A percentile compares a stretch with the other conserved stretches of the same genome.
Evolutionary conservation across 1,140 invertebrate species (phyloP).

Genomic region (Venturia canescens): DNA sequence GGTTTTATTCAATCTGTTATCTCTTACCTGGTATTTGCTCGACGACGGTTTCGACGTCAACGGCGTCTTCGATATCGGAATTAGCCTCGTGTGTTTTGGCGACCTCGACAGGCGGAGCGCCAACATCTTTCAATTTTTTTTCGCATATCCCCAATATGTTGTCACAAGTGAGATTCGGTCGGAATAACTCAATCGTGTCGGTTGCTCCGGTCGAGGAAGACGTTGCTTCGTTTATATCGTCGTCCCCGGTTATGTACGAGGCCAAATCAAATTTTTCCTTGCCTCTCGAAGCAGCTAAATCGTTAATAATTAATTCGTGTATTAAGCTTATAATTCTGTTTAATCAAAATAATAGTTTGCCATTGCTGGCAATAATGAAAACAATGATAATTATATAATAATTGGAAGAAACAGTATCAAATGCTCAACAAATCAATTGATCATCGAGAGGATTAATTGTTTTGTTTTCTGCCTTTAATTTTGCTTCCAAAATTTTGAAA

Average conservation of each 20-base stretch:
- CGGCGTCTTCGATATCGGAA: constrained; percentile 53
- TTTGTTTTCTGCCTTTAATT: not conserved
- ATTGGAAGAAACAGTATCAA: not conserved
- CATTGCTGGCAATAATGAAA: not conserved
- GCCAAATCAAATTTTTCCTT: constrained; percentile 35
- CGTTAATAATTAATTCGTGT: not conserved
- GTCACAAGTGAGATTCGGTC: not conserved
- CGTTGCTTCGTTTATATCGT: not conserved
- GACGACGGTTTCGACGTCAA: constrained; percentile 61
- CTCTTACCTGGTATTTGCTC: constrained; percentile 61
- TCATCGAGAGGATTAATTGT: constrained; percentile 31
- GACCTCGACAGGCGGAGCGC: not conserved
- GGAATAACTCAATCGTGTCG: not conserved
- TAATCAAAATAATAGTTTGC: not conserved
- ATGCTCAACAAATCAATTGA: not conserved
- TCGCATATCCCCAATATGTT: not conserved
- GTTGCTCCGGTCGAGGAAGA: not conserved
- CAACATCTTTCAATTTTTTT: not conserved
- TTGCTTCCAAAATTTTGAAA: not conserved
- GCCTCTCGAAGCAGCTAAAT: constrained; percentile 28
- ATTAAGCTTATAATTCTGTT: not conserved
- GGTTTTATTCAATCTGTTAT: too few species aligned
- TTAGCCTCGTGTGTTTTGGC: not conserved
- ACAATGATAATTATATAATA: not conserved
- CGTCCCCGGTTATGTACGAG: constrained; percentile 39